Evolutionary conservation across 2,888 invertebrate genomes (phyloP), one percentile per base, ranked within the genome.

Genomic region (Esperia sulphurella): DNA sequence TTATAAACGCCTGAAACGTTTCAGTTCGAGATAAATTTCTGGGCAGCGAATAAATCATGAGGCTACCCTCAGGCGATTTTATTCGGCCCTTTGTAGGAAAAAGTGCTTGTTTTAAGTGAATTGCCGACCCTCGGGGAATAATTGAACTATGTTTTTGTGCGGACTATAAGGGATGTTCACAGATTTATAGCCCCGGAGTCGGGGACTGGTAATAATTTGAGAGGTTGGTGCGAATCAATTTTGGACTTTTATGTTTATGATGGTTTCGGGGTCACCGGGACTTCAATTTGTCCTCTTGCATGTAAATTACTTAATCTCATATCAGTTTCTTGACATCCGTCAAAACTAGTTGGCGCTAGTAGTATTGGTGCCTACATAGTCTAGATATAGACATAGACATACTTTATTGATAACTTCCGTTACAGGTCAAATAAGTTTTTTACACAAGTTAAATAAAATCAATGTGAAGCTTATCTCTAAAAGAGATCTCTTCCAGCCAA

Each of bases 91-190:
- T 61, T 58, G 60, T 61, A 63, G 54, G 41, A 61, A 65, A 64
- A 66, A 65, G 57, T 64, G 63, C 60, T 65, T 64, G 66, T 75
- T 75, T 76, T 74, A 78, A 82, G 71, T 78, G 78, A 81, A 80
- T 80, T 74, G 76, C 69, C 55, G 65, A 65, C 63, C 73, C 66
- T 63, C 59, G 49, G 66, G 62, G 71, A 68, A 70, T 78, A 78
- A 79, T 78, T 76, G 70, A 72, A 68, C 70, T 63, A 68, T 65
- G 71, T 69, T 71, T 68, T 68, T 63, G 58, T 59, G 57, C 50
- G 53, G 47, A 56, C 55, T 53, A 52, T 51, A 46, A 35, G 45
- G 50, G 51, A 14, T 40, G 43, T 43, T 48, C 39, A 45, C 42
- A 45, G 48, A 54, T 55, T 59, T 56, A 52, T 54, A 44, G 51